Evolutionary conservation across 1,140 invertebrate species (phyloP).

Genomic region (Leptestheria dahalacensis): DNA sequence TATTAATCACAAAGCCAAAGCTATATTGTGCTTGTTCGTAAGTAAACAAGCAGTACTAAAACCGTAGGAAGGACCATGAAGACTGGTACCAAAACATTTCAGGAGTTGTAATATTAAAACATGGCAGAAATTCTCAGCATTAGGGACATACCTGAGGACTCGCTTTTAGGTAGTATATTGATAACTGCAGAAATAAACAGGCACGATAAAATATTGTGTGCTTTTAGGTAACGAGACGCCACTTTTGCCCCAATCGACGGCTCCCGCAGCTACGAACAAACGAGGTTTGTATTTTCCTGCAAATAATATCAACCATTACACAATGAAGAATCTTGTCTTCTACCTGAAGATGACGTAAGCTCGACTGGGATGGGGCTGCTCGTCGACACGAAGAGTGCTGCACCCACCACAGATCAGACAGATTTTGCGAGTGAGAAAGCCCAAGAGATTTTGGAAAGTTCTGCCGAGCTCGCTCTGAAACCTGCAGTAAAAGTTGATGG

Average conservation of each 20-base stretch:
- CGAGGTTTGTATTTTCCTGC: background rate
- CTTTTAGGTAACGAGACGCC: no score
- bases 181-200: no score
- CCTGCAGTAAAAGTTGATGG: background rate
- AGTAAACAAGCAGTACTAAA: background rate
- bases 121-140: conserved; percentile 16
- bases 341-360: no score
- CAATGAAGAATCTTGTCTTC: no score
- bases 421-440: no score
- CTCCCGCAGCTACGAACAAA: background rate
- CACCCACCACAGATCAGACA: background rate
- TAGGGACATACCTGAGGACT: conserved; percentile 10
- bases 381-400: conserved; percentile 6
- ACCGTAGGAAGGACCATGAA: no score
- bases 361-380: background rate
- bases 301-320: no score
- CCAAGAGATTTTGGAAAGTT: no score
- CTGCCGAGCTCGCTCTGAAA: no score
- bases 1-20: background rate
- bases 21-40: background rate
- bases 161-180: background rate
- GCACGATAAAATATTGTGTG: background rate
- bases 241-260: background rate
- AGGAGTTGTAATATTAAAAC: background rate
- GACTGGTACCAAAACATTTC: background rate